These are phyloP conservation scores for Drosophila prolongata DNA, from an alignment of 2,888 invertebrate genomes.

Conservation along the genomic window DNA sequence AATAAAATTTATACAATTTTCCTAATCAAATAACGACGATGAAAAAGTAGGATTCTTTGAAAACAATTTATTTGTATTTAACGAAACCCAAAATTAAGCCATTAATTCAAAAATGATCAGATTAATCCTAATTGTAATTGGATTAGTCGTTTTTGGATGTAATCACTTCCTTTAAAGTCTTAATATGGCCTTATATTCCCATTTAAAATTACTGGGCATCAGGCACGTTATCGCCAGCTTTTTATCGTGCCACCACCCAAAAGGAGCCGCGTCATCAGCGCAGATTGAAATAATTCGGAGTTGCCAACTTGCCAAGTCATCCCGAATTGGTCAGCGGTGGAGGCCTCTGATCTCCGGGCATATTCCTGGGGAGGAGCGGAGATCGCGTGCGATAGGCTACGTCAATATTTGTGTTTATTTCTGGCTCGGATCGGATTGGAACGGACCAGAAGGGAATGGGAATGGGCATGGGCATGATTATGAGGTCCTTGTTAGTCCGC, in stretches of 20 bases:
- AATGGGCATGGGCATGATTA: conserved; percentile 26
- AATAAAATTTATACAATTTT: too few relatives aligned
- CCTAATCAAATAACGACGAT: too few relatives aligned
- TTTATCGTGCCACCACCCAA: conserved; percentile 59
- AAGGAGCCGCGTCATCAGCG: conserved; percentile 76
- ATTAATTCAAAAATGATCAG: too few relatives aligned
- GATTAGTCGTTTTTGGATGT: not conserved
- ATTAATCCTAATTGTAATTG: too few relatives aligned
- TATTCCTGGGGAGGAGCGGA: conserved; percentile 25
- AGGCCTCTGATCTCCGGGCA: conserved; percentile 33
- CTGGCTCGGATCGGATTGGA: conserved; percentile 42
- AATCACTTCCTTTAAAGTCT: not conserved
- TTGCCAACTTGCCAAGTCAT: conserved; percentile 72
- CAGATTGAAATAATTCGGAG: conserved; percentile 76
- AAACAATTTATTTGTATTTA: too few relatives aligned
- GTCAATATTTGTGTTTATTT: conserved; percentile 76
- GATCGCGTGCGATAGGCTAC: conserved; percentile 77
- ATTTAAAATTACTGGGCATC: not conserved
- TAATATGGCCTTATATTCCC: conserved; percentile 6
- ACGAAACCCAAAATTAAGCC: too few relatives aligned
- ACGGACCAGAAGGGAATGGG: conserved; percentile 5
- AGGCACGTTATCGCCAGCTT: conserved; percentile 66
- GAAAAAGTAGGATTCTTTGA: too few relatives aligned
- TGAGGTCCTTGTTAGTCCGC: conserved; percentile 50
- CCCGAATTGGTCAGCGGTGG: conserved; percentile 53